A percentile compares a stretch with the other conserved stretches of the same genome.
These are phyloP conservation scores for Sebastes taczanowskii DNA, from an alignment of 2,797 vertebrate genomes.

Conservation along the genomic window DNA sequence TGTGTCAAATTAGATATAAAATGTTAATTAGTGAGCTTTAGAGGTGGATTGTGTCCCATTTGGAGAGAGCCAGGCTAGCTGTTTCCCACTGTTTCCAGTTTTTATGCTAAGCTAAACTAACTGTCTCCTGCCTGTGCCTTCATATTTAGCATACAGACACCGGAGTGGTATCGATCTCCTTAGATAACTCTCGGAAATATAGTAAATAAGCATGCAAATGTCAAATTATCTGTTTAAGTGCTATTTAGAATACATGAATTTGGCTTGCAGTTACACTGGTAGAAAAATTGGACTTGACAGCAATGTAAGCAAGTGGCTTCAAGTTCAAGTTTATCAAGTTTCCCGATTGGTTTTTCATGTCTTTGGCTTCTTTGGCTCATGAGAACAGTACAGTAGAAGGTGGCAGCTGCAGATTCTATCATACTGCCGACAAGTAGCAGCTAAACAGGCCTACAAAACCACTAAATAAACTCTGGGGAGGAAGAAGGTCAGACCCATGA, in stretches of 20 bases:
- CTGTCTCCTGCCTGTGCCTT: background rate
- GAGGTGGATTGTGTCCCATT: background rate
- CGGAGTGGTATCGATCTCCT: background rate
- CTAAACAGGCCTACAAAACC: constrained; percentile 51
- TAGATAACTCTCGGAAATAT: background rate
- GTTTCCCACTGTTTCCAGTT: background rate
- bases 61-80: background rate
- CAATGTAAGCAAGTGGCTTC: constrained; percentile 16
- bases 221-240: background rate
- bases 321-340: background rate
- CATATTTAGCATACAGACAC: background rate
- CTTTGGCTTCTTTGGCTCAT: constrained; percentile 12
- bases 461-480: constrained; percentile 45
- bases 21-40: background rate
- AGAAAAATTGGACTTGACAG: constrained; percentile 28
- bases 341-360: constrained; percentile 47
- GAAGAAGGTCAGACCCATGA: constrained; percentile 43
- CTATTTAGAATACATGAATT: background rate
- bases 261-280: background rate
- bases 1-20: background rate
- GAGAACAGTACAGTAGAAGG: constrained; percentile 39
- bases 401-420: constrained; percentile 37
- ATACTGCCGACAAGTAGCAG: constrained; percentile 37
- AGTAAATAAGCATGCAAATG: background rate
- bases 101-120: background rate